Evolutionary conservation across 2,113 vertebrate species (phyloP).

Genomic region (Phalacrocorax brasilianus): DNA sequence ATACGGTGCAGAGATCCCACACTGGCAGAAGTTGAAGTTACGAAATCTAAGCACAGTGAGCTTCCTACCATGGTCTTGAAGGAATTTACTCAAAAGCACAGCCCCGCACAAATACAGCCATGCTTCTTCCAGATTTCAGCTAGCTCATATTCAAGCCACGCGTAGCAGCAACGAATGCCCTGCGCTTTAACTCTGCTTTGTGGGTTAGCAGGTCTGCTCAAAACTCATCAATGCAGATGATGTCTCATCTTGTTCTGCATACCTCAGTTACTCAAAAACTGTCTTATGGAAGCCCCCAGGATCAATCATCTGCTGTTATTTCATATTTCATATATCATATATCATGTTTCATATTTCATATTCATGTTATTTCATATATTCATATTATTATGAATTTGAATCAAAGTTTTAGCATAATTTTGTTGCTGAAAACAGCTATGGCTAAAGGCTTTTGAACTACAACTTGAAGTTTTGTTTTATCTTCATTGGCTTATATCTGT

Average conservation of each 20-base stretch:
- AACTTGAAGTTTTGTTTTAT: neutral
- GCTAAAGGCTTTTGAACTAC: neutral
- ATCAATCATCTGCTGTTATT: rapidly evolving
- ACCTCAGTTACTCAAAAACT: neutral
- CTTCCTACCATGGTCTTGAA: neutral
- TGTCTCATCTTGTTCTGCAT: neutral
- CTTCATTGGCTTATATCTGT: neutral
- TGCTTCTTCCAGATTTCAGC: neutral
- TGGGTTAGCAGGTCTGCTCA: rapidly evolving
- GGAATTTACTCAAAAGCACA: neutral
- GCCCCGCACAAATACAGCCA: neutral
- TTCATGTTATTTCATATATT: too few species aligned
- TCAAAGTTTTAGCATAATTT: neutral
- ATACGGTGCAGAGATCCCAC: neutral
- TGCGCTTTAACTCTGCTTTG: neutral
- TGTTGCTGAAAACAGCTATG: neutral
- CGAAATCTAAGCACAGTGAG: neutral
- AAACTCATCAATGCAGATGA: neutral
- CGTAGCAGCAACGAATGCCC: neutral
- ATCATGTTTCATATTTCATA: too few species aligned
- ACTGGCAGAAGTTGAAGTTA: neutral
- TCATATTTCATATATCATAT: too few species aligned
- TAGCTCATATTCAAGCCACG: neutral
- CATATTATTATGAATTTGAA: neutral
- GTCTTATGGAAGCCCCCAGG: neutral